Evolutionary conservation across 2,888 invertebrate genomes (phyloP).

Genomic region (Tachystola acroxantha): DNA sequence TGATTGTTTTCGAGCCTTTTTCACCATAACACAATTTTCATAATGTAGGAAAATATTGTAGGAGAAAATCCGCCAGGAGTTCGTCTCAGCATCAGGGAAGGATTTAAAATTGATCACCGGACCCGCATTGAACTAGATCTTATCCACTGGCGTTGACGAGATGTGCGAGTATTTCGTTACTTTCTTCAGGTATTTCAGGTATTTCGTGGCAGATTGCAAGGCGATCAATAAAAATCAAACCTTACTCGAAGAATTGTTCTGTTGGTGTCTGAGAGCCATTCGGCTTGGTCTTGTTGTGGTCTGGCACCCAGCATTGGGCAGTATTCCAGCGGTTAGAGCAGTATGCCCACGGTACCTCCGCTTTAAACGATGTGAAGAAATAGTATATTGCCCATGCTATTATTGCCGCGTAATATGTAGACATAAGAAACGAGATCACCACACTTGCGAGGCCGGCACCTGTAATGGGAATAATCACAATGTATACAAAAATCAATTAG

Average conservation of each 20-base stretch:
- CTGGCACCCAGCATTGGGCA: constrained; percentile 88
- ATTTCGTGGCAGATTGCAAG: no score
- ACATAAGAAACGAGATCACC: constrained; percentile 95
- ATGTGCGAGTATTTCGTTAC: no score
- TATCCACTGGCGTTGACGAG: no score
- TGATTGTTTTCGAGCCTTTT: no score
- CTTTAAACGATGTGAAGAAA: constrained; percentile 93
- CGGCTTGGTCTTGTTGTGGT: constrained; percentile 82
- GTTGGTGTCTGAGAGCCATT: constrained; percentile 89
- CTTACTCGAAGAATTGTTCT: constrained; percentile 95
- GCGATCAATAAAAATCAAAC: constrained; percentile 22
- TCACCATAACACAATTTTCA: no score
- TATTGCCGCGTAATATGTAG: constrained; percentile 96
- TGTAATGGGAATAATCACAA: constrained; percentile 55
- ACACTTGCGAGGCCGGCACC: constrained; percentile 96
- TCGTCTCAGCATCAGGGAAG: no score
- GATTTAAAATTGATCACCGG: no score
- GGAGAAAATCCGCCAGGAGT: no score
- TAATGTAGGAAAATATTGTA: no score
- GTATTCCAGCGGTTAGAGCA: constrained; percentile 94
- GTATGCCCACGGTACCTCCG: constrained; percentile 92
- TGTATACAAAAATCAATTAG: no score
- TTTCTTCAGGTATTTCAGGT: no score
- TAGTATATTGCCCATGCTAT: constrained; percentile 97
- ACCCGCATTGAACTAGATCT: no score